Percentiles rank a stretch among this genome's conserved stretches.
Evolutionary conservation across 2,888 invertebrate genomes (phyloP).

Genomic region (Ophion slaviceki): DNA sequence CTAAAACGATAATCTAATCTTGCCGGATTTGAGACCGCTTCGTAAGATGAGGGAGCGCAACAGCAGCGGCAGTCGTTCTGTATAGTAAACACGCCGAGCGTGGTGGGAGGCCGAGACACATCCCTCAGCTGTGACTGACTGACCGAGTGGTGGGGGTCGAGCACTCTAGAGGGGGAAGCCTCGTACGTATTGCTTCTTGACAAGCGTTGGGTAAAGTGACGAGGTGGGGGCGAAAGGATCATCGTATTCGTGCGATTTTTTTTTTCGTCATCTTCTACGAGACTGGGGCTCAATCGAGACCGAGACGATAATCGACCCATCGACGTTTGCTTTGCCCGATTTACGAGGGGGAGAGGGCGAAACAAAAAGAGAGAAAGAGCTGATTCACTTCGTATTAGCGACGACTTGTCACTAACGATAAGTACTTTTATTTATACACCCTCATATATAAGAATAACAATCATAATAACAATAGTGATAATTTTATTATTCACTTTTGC

Average conservation of each 20-base stretch:
- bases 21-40: constrained; percentile 60
- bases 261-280: neutral
- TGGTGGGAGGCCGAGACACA: neutral
- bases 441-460: neutral
- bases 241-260: constrained; percentile 2
- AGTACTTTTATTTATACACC: neutral
- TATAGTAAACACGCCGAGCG: constrained; percentile 8
- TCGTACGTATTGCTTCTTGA: neutral
- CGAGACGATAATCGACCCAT: constrained; percentile 15
- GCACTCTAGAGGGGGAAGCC: neutral
- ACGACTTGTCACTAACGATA: constrained; percentile 9
- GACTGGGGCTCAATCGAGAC: constrained; percentile 6
- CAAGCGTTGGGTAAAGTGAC: neutral
- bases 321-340: neutral
- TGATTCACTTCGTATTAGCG: constrained; percentile 21
- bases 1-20: constrained; percentile 77
- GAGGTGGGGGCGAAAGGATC: constrained; percentile 17
- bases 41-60: constrained; percentile 22
- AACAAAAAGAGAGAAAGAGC: neutral
- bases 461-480: neutral
- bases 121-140: too few species aligned
- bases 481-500: neutral
- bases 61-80: neutral
- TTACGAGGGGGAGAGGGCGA: neutral
- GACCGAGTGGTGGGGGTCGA: neutral